Evolutionary conservation across 2,113 vertebrate species (phyloP).

Genomic region (Hydrolagus affinis): DNA sequence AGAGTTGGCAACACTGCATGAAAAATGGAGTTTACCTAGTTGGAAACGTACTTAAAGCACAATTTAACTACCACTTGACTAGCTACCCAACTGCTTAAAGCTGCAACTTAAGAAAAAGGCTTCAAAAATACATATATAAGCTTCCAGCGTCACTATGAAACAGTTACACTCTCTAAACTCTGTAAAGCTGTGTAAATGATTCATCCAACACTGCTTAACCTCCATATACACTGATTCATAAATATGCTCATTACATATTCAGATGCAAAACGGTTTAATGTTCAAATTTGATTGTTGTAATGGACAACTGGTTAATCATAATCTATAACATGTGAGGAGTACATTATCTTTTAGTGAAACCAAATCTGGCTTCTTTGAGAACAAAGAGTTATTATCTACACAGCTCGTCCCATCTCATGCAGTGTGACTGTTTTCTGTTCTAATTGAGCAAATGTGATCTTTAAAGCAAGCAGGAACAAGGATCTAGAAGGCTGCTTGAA

Average conservation of each 20-base stretch:
- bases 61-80: not conserved
- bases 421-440: not conserved
- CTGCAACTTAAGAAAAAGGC: not conserved
- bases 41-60: not conserved
- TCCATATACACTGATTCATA: not conserved
- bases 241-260: not conserved
- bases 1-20: not conserved
- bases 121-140: not conserved
- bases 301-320: not conserved
- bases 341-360: not conserved
- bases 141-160: not conserved
- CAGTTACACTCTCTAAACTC: not conserved
- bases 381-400: not conserved
- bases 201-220: not conserved
- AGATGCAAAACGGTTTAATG: not conserved
- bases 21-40: too few species aligned
- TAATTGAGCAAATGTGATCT: not conserved
- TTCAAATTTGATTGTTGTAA: not conserved
- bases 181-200: not conserved
- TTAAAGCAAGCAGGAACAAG: too few species aligned
- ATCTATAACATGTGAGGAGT: not conserved
- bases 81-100: constrained; percentile 19
- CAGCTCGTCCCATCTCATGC: not conserved
- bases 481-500: not conserved
- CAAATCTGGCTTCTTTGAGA: not conserved